phyloP scores from a whole-genome alignment of 1,140 invertebrate species.

The Galleria mellonella region DNA sequence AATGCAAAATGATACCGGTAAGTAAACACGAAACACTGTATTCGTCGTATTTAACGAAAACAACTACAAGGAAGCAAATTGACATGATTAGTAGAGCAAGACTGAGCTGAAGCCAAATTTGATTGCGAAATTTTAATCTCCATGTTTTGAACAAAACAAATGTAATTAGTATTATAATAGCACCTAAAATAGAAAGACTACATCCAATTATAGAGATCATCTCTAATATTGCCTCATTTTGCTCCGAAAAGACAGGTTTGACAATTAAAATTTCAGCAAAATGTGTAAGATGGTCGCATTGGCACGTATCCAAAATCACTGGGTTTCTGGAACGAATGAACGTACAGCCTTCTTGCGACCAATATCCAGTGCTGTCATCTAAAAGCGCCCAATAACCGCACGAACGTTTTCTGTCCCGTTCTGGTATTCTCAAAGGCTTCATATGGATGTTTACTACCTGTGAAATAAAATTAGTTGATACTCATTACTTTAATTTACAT shows the following conservation, averaged over 20 bases:
- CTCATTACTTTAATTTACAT: too few relatives aligned
- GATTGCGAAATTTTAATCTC: conserved; percentile 68
- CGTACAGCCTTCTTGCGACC: conserved; percentile 61
- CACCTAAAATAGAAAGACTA: conserved; percentile 54
- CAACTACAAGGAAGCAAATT: conserved; percentile 48
- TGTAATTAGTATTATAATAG: conserved; percentile 57
- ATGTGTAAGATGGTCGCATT: conserved; percentile 68
- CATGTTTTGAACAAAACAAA: conserved; percentile 62
- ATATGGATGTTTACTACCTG: conserved; percentile 61
- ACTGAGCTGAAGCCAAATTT: conserved; percentile 70
- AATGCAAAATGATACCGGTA: conserved; percentile 59
- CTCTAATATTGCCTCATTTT: conserved; percentile 45
- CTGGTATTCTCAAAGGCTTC: conserved; percentile 24
- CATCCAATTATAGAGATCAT: conserved; percentile 61
- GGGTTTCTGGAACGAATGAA: conserved; percentile 31
- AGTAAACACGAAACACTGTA: conserved; percentile 52
- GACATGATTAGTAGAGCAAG: conserved; percentile 51
- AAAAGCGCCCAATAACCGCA: conserved; percentile 69
- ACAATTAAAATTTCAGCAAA: conserved; percentile 61
- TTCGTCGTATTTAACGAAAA: conserved; percentile 39
- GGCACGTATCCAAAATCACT: conserved; percentile 56
- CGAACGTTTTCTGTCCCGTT: conserved; percentile 38
- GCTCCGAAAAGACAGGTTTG: conserved; percentile 38
- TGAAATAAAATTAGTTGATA: too few relatives aligned
- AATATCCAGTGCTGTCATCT: conserved; percentile 35